Percentiles rank a stretch among this genome's conserved stretches.
Evolutionary conservation across 2,113 vertebrate species (phyloP).

Genomic region (Alethe castanea): DNA sequence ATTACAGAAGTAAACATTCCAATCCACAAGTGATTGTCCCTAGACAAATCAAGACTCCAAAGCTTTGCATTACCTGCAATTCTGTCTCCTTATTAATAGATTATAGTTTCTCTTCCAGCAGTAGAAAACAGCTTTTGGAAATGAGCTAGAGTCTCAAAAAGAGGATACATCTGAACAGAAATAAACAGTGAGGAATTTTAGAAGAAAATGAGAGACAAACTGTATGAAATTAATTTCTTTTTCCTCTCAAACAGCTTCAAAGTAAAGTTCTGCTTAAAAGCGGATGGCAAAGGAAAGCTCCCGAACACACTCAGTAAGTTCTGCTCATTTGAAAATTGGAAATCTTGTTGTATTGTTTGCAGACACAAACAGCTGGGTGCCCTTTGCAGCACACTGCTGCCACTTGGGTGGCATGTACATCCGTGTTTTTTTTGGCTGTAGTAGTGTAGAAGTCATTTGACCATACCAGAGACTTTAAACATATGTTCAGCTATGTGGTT

Average conservation of each 20-base stretch:
- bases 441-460: not conserved
- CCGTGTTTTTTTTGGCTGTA: not conserved
- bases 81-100: not conserved
- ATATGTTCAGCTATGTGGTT: not conserved
- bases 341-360: not conserved
- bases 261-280: constrained; percentile 93
- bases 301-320: constrained; percentile 81
- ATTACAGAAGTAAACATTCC: not conserved
- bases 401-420: not conserved
- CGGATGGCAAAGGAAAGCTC: constrained; percentile 82
- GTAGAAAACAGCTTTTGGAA: not conserved
- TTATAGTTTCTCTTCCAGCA: not conserved
- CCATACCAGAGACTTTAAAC: not conserved
- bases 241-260: constrained; percentile 80
- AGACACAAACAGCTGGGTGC: not conserved
- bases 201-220: not conserved
- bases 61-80: not conserved
- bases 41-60: not conserved
- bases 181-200: not conserved
- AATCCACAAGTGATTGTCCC: not conserved
- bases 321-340: not conserved
- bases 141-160: not conserved
- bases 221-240: not conserved
- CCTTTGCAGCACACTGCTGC: not conserved
- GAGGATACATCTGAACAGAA: not conserved